Evolutionary conservation across 1,140 invertebrate species (phyloP).

Genomic region (Lepidurus couesii): DNA sequence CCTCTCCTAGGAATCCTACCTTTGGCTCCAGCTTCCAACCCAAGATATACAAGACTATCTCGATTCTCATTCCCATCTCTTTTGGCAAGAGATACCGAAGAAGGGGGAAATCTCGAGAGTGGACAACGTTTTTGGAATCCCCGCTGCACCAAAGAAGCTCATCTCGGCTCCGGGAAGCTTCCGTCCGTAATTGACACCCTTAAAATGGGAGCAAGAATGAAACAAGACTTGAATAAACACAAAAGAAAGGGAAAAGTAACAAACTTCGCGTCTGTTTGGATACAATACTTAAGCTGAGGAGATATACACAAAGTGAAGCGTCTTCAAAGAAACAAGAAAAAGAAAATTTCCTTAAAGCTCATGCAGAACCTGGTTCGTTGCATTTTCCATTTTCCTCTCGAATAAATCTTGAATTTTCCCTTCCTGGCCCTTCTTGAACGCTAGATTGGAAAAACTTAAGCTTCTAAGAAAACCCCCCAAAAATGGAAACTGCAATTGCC

Average conservation of each 20-base stretch:
- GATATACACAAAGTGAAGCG: background rate
- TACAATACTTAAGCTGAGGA: background rate
- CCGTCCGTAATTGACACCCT: slow-evolving; percentile 14
- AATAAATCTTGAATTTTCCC: background rate
- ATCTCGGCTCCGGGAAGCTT: background rate
- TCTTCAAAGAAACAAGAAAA: background rate
- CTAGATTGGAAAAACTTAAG: background rate
- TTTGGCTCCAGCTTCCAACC: background rate
- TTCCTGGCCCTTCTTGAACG: background rate
- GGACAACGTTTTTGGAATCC: background rate
- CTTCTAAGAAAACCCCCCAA: background rate
- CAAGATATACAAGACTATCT: background rate
- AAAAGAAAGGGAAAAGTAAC: background rate
- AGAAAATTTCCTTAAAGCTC: background rate
- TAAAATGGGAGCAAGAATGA: background rate
- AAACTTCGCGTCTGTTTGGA: background rate
- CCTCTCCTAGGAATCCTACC: background rate
- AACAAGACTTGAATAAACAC: background rate
- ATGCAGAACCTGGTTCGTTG: background rate
- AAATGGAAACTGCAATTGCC: background rate
- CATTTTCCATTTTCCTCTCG: background rate
- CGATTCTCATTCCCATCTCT: background rate
- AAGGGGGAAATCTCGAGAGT: background rate
- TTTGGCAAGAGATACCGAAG: background rate
- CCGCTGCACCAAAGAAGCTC: background rate